Conservation (phyloP, 2,113 vertebrate genomes). For the Collichthys lucidus region DNA sequence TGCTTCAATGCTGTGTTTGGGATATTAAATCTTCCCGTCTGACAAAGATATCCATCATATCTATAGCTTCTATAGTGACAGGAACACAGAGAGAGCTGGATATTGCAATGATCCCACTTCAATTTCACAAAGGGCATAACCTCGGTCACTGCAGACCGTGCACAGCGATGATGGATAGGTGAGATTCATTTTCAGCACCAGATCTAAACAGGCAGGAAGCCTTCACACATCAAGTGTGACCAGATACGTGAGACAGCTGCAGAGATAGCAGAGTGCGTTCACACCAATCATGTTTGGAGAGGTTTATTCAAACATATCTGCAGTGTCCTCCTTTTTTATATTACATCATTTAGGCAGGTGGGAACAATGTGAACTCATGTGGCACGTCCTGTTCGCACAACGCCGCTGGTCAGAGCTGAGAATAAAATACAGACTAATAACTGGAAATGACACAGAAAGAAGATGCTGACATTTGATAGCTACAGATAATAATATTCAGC, state of each 20-base stretch:
- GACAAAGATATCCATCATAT: slow-evolving; percentile 79
- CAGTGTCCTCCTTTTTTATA: slow-evolving; percentile 5
- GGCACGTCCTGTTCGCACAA: background rate
- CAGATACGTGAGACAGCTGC: slow-evolving; percentile 15
- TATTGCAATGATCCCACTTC: slow-evolving; percentile 77
- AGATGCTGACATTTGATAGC: slow-evolving; percentile 18
- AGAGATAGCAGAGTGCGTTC: slow-evolving; percentile 20
- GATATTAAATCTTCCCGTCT: slow-evolving; percentile 68
- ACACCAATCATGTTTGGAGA: slow-evolving; percentile 36
- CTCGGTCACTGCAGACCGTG: slow-evolving; percentile 59
- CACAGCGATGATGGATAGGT: slow-evolving; percentile 67
- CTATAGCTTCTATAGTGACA: slow-evolving; percentile 53
- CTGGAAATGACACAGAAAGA: slow-evolving; percentile 3
- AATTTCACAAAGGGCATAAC: slow-evolving; percentile 76
- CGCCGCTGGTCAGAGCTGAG: background rate
- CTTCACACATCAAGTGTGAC: slow-evolving; percentile 24
- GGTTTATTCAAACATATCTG: slow-evolving; percentile 34
- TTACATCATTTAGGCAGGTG: slow-evolving; percentile 18
- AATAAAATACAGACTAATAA: slow-evolving; percentile 15
- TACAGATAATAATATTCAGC: slow-evolving; percentile 5
- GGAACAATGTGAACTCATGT: slow-evolving; percentile 15
- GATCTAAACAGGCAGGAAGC: slow-evolving; percentile 56
- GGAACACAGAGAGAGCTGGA: slow-evolving; percentile 66
- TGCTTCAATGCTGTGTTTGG: slow-evolving; percentile 49
- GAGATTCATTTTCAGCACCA: slow-evolving; percentile 70